Conservation (phyloP, 2,888 invertebrate genomes). For the Brachyptera putata region DNA sequence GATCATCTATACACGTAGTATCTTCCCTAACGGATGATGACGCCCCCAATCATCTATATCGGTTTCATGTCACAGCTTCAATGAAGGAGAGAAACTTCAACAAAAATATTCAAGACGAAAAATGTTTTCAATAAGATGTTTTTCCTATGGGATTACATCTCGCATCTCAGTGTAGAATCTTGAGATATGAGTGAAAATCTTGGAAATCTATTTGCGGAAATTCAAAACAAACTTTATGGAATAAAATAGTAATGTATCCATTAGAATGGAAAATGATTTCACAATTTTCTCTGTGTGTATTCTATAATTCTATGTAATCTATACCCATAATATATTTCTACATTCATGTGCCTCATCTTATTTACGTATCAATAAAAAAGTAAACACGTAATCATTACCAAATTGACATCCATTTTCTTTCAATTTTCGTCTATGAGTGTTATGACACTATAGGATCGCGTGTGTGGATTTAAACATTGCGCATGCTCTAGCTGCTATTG, state of each 20-base stretch:
- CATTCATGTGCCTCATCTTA: too few species aligned
- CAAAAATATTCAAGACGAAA: conserved; percentile 6
- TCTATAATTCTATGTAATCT: too few species aligned
- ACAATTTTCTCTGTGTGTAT: too few species aligned
- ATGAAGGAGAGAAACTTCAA: conserved; percentile 9
- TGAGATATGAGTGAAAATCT: conserved; percentile 21
- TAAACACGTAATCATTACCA: too few species aligned
- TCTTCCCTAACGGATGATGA: background rate
- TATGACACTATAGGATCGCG: background rate
- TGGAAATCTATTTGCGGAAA: conserved; percentile 5
- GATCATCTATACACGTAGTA: conserved; percentile 11
- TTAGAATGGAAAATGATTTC: too few species aligned
- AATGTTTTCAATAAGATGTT: conserved; percentile 5
- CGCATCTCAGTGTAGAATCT: conserved; percentile 3
- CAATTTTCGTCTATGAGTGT: conserved; percentile 8
- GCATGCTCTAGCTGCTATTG: background rate
- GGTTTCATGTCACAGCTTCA: background rate
- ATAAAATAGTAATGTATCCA: too few species aligned
- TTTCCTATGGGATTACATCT: background rate
- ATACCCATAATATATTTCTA: too few species aligned
- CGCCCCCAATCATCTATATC: conserved; percentile 13
- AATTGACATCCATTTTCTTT: background rate
- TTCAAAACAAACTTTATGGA: conserved; percentile 11
- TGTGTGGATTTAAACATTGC: background rate
- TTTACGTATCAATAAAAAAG: too few species aligned